These are phyloP conservation scores for Drosophila percnosoma DNA, from an alignment of 2,888 invertebrate genomes.

Conservation along the genomic window DNA sequence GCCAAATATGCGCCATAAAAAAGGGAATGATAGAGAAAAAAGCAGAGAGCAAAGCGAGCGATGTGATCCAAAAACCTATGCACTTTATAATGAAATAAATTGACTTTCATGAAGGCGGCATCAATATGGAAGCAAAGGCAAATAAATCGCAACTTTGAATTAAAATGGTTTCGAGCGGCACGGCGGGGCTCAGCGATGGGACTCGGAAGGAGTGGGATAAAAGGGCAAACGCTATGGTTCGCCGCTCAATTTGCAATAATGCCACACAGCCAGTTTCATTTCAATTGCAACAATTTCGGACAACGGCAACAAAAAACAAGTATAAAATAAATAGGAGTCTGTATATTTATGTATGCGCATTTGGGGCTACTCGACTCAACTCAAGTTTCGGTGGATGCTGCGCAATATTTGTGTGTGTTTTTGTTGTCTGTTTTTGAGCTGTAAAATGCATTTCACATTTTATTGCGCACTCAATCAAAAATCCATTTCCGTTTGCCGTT, in stretches of 20 bases:
- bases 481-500: constrained; percentile 77
- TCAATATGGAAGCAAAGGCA: constrained; percentile 60
- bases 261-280: constrained; percentile 55
- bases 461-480: constrained; percentile 80
- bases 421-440: constrained; percentile 59
- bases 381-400: constrained; percentile 39
- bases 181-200: background rate
- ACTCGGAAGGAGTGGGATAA: background rate
- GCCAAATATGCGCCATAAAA: constrained; percentile 68
- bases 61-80: constrained; percentile 60
- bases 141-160: constrained; percentile 68
- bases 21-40: constrained; percentile 3
- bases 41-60: constrained; percentile 4
- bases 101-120: constrained; percentile 65
- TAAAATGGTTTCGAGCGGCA: constrained; percentile 52
- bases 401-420: constrained; percentile 34
- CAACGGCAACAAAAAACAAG: constrained; percentile 22
- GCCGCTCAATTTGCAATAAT: constrained; percentile 64
- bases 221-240: constrained; percentile 46
- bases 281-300: constrained; percentile 62
- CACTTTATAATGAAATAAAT: constrained; percentile 77
- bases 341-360: constrained; percentile 10
- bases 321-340: constrained; percentile 6
- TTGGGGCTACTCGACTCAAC: constrained; percentile 49
- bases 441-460: constrained; percentile 79